phyloP scores from a whole-genome alignment of 2,888 invertebrate species.

The Perdita meconis region DNA sequence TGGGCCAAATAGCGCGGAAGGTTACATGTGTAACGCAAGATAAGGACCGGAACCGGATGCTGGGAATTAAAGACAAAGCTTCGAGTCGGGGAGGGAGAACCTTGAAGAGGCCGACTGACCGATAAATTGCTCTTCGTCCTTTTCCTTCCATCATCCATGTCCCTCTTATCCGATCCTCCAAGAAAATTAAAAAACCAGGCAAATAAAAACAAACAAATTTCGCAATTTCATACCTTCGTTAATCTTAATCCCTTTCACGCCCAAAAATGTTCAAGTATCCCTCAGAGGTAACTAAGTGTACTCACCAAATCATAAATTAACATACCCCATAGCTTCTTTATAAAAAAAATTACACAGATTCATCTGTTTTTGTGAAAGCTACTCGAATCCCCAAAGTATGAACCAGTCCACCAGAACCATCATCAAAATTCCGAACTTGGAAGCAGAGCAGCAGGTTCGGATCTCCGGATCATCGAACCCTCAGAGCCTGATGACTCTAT shows the following conservation, averaged over 20 bases:
- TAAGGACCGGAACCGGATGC: conserved; percentile 81
- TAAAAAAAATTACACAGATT: too few relatives aligned
- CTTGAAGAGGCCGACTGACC: conserved; percentile 45
- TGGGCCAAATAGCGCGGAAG: conserved; percentile 66
- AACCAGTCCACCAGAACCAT: too few relatives aligned
- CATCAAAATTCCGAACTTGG: too few relatives aligned
- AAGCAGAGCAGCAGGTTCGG: background rate
- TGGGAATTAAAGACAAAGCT: conserved; percentile 72
- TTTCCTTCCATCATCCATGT: background rate
- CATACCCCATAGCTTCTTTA: too few relatives aligned
- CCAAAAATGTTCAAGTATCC: too few relatives aligned
- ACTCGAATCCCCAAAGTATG: too few relatives aligned
- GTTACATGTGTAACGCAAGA: conserved; percentile 77
- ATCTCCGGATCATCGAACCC: background rate
- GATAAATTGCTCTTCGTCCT: conserved; percentile 54
- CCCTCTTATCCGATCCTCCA: background rate
- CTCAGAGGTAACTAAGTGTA: too few relatives aligned
- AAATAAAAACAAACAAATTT: background rate
- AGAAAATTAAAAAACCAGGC: background rate
- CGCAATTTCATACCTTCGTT: too few relatives aligned
- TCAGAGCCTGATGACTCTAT: conserved; percentile 9
- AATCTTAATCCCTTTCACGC: too few relatives aligned
- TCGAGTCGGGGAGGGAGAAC: conserved; percentile 13
- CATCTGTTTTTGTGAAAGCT: too few relatives aligned
- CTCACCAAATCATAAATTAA: too few relatives aligned